Conservation (phyloP, 2,888 invertebrate species). For the Xanthia togata region DNA sequence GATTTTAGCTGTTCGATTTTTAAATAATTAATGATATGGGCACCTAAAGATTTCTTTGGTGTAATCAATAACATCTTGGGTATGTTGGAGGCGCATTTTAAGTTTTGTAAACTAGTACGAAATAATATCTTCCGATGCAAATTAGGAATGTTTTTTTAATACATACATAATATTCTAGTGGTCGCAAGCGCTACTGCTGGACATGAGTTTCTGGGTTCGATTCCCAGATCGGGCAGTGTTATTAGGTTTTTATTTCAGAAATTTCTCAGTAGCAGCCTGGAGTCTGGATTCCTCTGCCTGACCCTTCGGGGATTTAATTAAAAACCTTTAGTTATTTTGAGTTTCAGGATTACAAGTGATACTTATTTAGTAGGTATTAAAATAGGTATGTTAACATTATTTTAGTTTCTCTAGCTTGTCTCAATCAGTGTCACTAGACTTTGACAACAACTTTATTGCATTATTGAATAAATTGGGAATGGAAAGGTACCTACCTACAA, state of each 20-base stretch:
- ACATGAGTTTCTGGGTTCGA: no score
- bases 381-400: neutral
- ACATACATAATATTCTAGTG: no score
- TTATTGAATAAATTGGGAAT: neutral
- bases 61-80: slow-evolving; percentile 60
- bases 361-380: neutral
- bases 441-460: neutral
- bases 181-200: no score
- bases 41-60: slow-evolving; percentile 56
- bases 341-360: neutral
- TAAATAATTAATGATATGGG: slow-evolving; percentile 68
- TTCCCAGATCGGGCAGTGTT: no score
- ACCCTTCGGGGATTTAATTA: no score
- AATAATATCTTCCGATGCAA: neutral
- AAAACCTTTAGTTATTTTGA: no score
- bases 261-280: no score
- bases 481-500: neutral
- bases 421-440: neutral
- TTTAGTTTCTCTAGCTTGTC: neutral
- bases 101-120: neutral
- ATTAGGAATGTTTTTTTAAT: no score
- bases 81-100: slow-evolving; percentile 29
- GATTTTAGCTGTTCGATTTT: slow-evolving; percentile 67
- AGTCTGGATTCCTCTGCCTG: no score
- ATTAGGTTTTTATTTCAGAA: no score